phyloP scores from a whole-genome alignment of 2,113 vertebrate species.

The Seriola rivoliana region DNA sequence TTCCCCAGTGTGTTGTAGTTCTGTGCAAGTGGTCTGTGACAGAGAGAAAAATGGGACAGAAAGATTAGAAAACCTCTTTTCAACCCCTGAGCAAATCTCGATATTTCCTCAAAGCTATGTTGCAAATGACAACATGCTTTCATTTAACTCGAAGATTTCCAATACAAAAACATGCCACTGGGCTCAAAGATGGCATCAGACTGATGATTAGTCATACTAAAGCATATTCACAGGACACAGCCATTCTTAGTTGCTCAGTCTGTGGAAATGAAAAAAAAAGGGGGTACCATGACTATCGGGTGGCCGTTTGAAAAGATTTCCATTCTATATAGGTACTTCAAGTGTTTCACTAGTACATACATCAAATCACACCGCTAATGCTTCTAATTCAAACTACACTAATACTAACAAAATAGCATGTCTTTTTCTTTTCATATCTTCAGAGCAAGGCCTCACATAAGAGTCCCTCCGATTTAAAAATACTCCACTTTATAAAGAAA shows the following conservation, averaged over 20 bases:
- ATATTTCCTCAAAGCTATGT: constrained; percentile 19
- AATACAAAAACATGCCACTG: constrained; percentile 24
- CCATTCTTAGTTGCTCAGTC: constrained; percentile 8
- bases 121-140: constrained; percentile 34
- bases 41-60: constrained; percentile 40
- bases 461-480: constrained; percentile 20
- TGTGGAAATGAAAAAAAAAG: constrained; percentile 21
- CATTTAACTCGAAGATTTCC: constrained; percentile 31
- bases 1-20: constrained; percentile 26
- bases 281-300: neutral
- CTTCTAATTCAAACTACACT: constrained; percentile 34
- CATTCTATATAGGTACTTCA: constrained; percentile 30
- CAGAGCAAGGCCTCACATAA: constrained; percentile 24
- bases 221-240: constrained; percentile 34
- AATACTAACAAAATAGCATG: constrained; percentile 25
- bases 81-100: constrained; percentile 18
- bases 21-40: constrained; percentile 52
- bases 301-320: constrained; percentile 31
- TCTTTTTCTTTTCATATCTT: constrained; percentile 24
- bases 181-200: constrained; percentile 44
- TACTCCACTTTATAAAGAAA: constrained; percentile 33
- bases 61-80: constrained; percentile 39
- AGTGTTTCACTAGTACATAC: constrained; percentile 45
- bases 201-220: constrained; percentile 41
- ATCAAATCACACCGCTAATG: constrained; percentile 38